These are phyloP conservation scores for Melitaea athalia DNA, from an alignment of 2,888 invertebrate species.

Conservation along the genomic window DNA sequence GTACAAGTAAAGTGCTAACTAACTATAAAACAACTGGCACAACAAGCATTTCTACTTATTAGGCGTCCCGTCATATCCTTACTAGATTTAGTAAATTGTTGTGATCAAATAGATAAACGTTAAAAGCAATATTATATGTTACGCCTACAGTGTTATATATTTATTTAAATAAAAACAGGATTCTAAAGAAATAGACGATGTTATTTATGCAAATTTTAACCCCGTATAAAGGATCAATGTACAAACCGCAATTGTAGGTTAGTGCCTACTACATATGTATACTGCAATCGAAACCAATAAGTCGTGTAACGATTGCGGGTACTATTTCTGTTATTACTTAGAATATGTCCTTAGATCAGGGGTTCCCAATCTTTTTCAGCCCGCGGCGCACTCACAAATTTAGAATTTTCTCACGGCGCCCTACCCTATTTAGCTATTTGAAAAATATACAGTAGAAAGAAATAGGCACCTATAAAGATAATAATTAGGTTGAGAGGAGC, in stretches of 20 bases:
- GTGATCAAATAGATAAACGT: slow-evolving; percentile 24
- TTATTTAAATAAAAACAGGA: neutral
- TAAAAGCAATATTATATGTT: neutral
- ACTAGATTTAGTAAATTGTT: slow-evolving; percentile 39
- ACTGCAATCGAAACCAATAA: slow-evolving; percentile 56
- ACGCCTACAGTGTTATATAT: neutral
- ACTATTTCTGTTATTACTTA: slow-evolving; percentile 40
- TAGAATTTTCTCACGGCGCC: no score
- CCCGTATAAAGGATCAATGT: neutral
- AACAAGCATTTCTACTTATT: slow-evolving; percentile 30
- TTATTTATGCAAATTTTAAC: slow-evolving; percentile 1
- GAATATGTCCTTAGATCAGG: no score
- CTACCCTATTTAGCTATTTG: no score
- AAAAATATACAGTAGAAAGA: no score
- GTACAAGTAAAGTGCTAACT: slow-evolving; percentile 21
- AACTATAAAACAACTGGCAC: slow-evolving; percentile 10
- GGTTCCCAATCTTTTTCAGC: no score
- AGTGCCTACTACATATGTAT: neutral
- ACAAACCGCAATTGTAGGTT: slow-evolving; percentile 9
- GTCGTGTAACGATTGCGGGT: slow-evolving; percentile 58
- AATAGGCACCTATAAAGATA: no score
- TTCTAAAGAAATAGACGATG: neutral
- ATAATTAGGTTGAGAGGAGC: no score
- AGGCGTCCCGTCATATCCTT: slow-evolving; percentile 40
- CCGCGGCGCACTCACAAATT: no score